Base-by-base conservation (phyloP, 2,888 invertebrate species). In the Miltochrista miniata region DNA sequence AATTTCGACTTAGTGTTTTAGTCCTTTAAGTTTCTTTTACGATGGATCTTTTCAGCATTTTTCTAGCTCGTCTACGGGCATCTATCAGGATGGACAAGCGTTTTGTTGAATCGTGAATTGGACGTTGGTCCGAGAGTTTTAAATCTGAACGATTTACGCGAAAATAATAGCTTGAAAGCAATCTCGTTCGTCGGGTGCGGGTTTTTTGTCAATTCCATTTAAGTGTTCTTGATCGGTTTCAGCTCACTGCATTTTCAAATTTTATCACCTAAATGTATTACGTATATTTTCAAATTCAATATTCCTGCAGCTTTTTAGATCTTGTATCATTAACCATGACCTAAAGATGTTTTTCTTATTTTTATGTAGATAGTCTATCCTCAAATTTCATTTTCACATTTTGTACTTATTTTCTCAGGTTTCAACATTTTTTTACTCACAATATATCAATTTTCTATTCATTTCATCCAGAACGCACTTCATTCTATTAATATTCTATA, bases 31-130 rank as follows among this genome's bases (percentile, higher is more conserved):
- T 72, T 56, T 48, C 1, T 58, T 54, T 63, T 61, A 75, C 30
- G 45, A 42, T 54, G 2, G 30, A 41, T 59, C 12, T 51, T 15
- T 56, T 55, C 40, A 61, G 57, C 59, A 67, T 69, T 68, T 72
- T 73, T 71, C 78, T 74, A 70, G 51, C 59, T 51, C 65, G 68
- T 76, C 75, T 76, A 73, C 72, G 77, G 79, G 61, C 83, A 90
- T 91, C 84, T 81, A 87, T 91, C 89, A 87, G 84, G 76, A 82
- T 78, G 87, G 90, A 88, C 90, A 83, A 87, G 80, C 88, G 70
- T 90, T 89, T 86, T 89, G 86, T 85, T 79, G 87, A 85, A 89
- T 85, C 79, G 82, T 77, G 74, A 85, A 84, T 87, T 82, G 87
- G 85, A 83, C 83, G 73, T 72, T 78, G 76, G 83, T 76, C 73